Base-by-base conservation (phyloP, 2,113 vertebrate genomes). In the Motacilla alba region DNA sequence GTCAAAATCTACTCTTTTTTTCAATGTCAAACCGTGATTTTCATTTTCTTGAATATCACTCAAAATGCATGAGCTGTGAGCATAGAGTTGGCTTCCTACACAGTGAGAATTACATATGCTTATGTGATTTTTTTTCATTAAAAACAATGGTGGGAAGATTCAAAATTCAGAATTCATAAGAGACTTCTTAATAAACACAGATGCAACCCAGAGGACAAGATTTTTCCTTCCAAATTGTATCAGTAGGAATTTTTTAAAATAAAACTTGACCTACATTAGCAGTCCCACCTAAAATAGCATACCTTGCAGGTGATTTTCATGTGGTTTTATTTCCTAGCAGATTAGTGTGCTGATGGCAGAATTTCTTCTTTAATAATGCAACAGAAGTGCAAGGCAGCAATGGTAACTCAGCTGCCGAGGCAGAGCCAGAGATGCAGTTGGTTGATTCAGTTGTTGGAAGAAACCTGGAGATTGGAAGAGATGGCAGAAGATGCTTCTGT, bases 231-330 rank as follows among this genome's bases (percentile, higher is more conserved):
- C 41, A 87, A 82, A 73, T 76, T 56, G 13, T 37, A 72, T 87
- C 0, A 0, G 17, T 46, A 60, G 31, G 58, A 41, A 44, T 83
- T 76, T 94, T 94, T 85, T 53, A 2, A 84, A 77, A 70, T 74
- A 68, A 87, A 83, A 41, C 56, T 68, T 95, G 94, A 93, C 93
- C 88, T 94, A 86, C 68, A 81, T 95, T 90, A 92, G 26, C 73
- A 90, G n/a, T 60, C 47, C 33, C 19, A 39, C 43, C 64, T 70
- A 90, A 86, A 83, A 86, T 31, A 88, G 75, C 87, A 83, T 55
- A 92, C 90, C 70, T 94, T 88, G 90, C 93, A 94, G 93, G 79
- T 94, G 92, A 80, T 93, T 96, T 93, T 64, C 56, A 6, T 72
- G 72, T 76, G 81, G 31, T 41, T 93, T 94, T 76, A 19, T 72